Conservation (phyloP, 2,113 vertebrate genomes). For the Dipodomys merriami region DNA sequence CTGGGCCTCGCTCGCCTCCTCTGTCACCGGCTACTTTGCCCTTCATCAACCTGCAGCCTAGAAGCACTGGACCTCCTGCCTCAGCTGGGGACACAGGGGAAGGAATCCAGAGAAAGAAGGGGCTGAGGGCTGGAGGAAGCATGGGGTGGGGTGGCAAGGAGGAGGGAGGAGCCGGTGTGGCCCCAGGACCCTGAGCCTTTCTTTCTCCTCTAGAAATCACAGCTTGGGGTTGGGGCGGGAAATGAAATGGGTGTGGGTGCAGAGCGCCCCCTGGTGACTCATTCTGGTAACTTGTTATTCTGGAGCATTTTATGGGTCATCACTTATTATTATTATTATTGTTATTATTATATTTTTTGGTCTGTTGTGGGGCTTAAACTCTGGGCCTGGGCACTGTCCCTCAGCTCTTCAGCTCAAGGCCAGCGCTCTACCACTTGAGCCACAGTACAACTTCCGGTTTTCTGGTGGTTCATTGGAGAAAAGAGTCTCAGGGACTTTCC, state of each 20-base stretch:
- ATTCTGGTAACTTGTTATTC: neutral
- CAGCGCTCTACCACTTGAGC: no score
- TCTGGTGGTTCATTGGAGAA: no score
- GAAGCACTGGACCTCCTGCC: neutral
- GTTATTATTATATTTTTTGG: neutral
- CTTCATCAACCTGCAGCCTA: neutral
- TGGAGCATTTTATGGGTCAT: neutral
- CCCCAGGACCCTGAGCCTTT: no score
- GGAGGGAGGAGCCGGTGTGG: neutral
- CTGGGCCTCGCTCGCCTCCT: no score
- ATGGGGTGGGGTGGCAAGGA: no score
- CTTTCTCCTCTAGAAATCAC: fast-evolving
- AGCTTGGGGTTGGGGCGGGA: fast-evolving
- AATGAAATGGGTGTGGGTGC: neutral
- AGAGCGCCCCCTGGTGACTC: constrained; percentile 52
- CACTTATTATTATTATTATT: neutral
- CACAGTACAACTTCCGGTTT: no score
- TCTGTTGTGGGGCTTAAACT: no score
- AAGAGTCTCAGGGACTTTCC: no score
- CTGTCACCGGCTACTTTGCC: no score
- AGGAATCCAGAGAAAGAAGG: neutral
- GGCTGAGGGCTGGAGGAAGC: neutral
- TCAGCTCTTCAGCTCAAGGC: no score
- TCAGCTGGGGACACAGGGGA: neutral
- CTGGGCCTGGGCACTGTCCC: no score